Evolutionary conservation across 2,888 invertebrate species (phyloP).

Genomic region (Eumerus sabulonum): DNA sequence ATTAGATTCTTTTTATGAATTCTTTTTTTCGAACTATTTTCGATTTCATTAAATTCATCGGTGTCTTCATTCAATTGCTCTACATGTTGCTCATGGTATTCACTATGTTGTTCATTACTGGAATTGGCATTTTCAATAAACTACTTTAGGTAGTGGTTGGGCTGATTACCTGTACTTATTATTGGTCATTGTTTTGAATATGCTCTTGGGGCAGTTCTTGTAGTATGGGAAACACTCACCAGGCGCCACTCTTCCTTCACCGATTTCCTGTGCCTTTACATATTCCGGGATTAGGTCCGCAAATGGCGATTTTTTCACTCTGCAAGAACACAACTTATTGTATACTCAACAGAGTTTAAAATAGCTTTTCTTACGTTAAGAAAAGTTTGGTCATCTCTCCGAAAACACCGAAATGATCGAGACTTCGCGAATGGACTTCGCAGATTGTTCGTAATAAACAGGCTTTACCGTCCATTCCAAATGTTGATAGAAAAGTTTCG

Average conservation of each 20-base stretch:
- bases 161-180: conserved; percentile 74
- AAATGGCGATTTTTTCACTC: conserved; percentile 90
- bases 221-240: conserved; percentile 93
- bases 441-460: conserved; percentile 91
- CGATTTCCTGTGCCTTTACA: conserved; percentile 88
- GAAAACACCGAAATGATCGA: conserved; percentile 88
- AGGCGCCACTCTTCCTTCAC: conserved; percentile 82
- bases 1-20: conserved; percentile 7
- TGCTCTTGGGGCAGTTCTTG: conserved; percentile 89
- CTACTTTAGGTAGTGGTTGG: not conserved
- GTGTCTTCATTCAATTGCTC: conserved; percentile 72
- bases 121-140: not conserved
- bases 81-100: conserved; percentile 75
- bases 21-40: conserved; percentile 18
- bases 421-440: conserved; percentile 89
- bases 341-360: not conserved
- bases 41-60: conserved; percentile 69
- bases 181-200: conserved; percentile 81
- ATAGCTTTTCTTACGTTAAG: conserved; percentile 83
- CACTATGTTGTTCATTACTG: conserved; percentile 70
- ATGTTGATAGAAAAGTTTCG: conserved; percentile 89
- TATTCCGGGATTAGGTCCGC: conserved; percentile 87
- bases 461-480: conserved; percentile 90
- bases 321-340: conserved; percentile 77
- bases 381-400: conserved; percentile 91